Base-by-base conservation (phyloP, 2,113 vertebrate species). In the Morone saxatilis region DNA sequence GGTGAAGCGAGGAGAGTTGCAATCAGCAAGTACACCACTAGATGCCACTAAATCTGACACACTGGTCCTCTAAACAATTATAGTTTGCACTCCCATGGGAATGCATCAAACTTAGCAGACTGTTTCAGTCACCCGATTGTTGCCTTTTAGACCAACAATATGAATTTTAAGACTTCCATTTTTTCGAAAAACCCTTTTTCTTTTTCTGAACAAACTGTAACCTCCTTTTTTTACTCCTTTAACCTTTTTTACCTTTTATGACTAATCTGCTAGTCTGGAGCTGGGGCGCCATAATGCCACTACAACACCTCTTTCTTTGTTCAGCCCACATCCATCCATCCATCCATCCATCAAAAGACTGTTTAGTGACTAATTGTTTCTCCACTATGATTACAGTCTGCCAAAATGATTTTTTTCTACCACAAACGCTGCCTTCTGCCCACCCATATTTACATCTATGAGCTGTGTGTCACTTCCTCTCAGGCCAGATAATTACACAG, bases 391-490 rank as follows among this genome's bases (percentile, higher is more conserved):
- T 76, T 81, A 75, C 71, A 77, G 7, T 53, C 56, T 54, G 36
- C 50, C 38, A 47, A 57, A 85, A 66, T 38, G 8, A 69, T 78
- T 92, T 88, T 53, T 69, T 54, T 66, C 13, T 36, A 50, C 59
- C 71, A 57, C 73, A 80, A 78, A 76, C 70, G 45, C 76, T 4
- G 0, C 69, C 56, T 47, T 74, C 50, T 51, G 14, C 59, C 78
- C 76, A 50, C 62, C 54, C 66, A 4, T 65, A 77, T 86, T 82
- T 71, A 81, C 80, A 73, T 83, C 65, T 10, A 40, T 1, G 38
- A 48, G 63, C 43, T 5, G 65, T 65, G 62, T 82, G 81, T 87
- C 91, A 87, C 80, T 92, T 86, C 88, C 84, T 72, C 4, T 36
- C 80, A 60, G 86, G 67, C 68, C 62, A 56, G 72, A 80, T 85